Base-by-base conservation (phyloP, 2,888 invertebrate genomes). In the Camptogramma bilineatum region DNA sequence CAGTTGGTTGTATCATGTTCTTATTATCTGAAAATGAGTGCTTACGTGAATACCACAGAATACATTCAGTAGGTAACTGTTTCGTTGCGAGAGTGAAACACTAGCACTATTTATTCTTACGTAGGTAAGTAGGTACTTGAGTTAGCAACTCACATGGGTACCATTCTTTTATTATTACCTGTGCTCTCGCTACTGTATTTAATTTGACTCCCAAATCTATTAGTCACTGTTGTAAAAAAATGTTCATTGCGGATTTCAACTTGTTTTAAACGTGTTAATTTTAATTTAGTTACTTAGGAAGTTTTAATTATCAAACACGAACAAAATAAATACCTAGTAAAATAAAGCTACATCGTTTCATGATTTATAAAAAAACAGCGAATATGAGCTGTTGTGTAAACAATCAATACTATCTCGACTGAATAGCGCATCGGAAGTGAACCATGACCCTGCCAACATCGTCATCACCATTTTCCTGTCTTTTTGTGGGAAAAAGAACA, bases 141-240 rank as follows among this genome's bases (percentile, higher is more conserved):
- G 44, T 16, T 53, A 53, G 24, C 44, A 56, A 56, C 52, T 59
- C 31, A 39, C 24, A 59, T 46, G 16, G 24, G 18, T 28, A 44
- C 46, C 42, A 42, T 42, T 42, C 44, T 17, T 16, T 44, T 44
- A 17, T 44, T 44, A 44, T 44, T 44, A 44, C 44, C 28, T 34
- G 46, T 24, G 34, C 52, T 47, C 53, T 53, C n/a, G 51, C 51
- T 58, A 52, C 58, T 44, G 51, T 58, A 24, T 47, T 52, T 52
- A 46, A 53, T 48, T 53, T 39, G 52, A 39, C 52, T 60, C 18
- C 28, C 17, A 52, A 46, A 58, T 44, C n/a, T 17, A 46, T 58
- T 52, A 58, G 51, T 59, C 52, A 53, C 46, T 51, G 24, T 34
- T 34, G 34, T 18, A 52, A 52, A 52, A n/a, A 52, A 52, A 44